Evolutionary conservation across 2,797 vertebrate genomes (phyloP).

Genomic region (Parauchenoglanis ngamensis): DNA sequence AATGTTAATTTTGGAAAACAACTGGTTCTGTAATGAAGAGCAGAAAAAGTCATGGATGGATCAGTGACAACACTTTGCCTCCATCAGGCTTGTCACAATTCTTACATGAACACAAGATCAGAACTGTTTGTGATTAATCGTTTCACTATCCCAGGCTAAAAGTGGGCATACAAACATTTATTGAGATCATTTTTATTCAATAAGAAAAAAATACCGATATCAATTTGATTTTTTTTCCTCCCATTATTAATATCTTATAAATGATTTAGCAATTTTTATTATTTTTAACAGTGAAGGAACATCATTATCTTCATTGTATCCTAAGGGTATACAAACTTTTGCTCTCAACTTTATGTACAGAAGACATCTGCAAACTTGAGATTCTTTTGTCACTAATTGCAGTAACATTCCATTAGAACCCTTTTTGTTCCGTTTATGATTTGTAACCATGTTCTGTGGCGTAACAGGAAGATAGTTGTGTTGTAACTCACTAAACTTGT

Average conservation of each 20-base stretch:
- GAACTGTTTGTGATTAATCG: background rate
- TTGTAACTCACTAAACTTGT: background rate
- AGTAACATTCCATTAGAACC: background rate
- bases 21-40: constrained; percentile 64
- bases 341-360: background rate
- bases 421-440: background rate
- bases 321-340: background rate
- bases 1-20: constrained; percentile 82
- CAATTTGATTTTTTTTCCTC: background rate
- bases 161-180: background rate
- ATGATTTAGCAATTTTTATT: background rate
- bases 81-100: background rate
- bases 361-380: background rate
- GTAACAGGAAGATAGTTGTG: constrained; percentile 1
- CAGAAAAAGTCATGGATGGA: background rate
- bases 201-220: background rate
- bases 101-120: background rate
- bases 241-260: background rate
- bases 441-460: background rate
- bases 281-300: background rate
- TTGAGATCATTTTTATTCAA: background rate
- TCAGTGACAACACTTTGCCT: background rate
- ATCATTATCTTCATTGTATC: background rate
- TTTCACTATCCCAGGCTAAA: background rate
- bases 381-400: background rate